Evolutionary conservation across 2,113 vertebrate genomes (phyloP).

Genomic region (Ptychochromis oligacanthus): DNA sequence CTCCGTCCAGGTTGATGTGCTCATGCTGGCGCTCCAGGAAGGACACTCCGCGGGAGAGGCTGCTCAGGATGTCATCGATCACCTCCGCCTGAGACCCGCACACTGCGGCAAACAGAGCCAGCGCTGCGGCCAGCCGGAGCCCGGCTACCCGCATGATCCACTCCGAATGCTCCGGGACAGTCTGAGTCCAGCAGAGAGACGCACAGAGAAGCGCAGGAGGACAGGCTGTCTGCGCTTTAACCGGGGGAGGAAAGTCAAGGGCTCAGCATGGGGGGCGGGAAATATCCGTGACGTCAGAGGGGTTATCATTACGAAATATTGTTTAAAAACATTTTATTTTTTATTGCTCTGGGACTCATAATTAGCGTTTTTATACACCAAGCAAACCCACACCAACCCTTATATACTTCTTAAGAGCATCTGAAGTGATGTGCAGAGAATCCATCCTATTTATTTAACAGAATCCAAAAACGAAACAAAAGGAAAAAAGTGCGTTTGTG

Average conservation of each 20-base stretch:
- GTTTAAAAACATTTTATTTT: not conserved
- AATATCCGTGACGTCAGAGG: constrained; percentile 39
- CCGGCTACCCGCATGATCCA: constrained; percentile 60
- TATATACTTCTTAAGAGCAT: not conserved
- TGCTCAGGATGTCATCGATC: constrained; percentile 77
- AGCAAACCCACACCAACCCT: not conserved
- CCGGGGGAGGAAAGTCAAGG: not conserved
- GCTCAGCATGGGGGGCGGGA: not conserved
- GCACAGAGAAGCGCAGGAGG: not conserved
- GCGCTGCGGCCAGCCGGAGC: constrained; percentile 39
- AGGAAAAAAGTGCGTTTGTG: too few relatives aligned
- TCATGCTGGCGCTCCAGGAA: constrained; percentile 82
- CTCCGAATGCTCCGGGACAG: constrained; percentile 11
- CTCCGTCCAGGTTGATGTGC: constrained; percentile 85
- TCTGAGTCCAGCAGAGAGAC: not conserved
- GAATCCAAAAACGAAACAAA: not conserved
- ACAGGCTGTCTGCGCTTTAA: not conserved
- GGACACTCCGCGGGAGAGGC: constrained; percentile 75
- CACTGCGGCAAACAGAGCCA: constrained; percentile 59
- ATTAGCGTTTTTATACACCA: not conserved
- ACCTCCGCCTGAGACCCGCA: constrained; percentile 66
- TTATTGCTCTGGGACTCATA: too few relatives aligned
- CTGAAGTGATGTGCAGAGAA: not conserved
- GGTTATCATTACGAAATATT: not conserved
- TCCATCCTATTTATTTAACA: not conserved